These are phyloP conservation scores for Biston stratarius DNA, from an alignment of 2,888 invertebrate genomes.

Conservation along the genomic window DNA sequence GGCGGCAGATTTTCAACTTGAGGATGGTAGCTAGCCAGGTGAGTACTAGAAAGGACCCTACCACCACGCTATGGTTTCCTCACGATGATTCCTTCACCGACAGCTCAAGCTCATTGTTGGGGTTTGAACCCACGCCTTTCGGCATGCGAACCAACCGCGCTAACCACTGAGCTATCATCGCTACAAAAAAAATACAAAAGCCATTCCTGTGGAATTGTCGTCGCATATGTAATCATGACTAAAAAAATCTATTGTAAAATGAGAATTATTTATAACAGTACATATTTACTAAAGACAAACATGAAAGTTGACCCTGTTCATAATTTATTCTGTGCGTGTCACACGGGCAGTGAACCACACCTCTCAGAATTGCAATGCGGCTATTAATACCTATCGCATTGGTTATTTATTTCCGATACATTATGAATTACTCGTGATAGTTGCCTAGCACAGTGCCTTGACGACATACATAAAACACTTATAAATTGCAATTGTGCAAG, in stretches of 20 bases:
- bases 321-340: slow-evolving; percentile 11
- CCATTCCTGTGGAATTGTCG: too few relatives aligned
- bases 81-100: too few relatives aligned
- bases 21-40: too few relatives aligned
- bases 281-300: background rate
- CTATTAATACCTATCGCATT: slow-evolving; percentile 32
- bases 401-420: slow-evolving; percentile 25
- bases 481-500: background rate
- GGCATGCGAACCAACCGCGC: too few relatives aligned
- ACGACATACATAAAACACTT: background rate
- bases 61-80: too few relatives aligned
- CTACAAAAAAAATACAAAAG: too few relatives aligned
- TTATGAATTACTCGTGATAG: slow-evolving; percentile 8
- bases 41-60: too few relatives aligned
- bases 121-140: too few relatives aligned
- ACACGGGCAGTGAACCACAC: slow-evolving; percentile 28
- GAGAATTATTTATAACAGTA: background rate
- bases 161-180: too few relatives aligned
- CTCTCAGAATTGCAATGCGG: slow-evolving; percentile 33
- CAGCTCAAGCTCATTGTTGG: too few relatives aligned
- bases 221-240: too few relatives aligned
- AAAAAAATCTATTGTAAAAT: background rate
- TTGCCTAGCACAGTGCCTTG: background rate
- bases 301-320: slow-evolving; percentile 3
- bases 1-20: too few relatives aligned